Percentiles rank a stretch among this genome's conserved stretches.
phyloP scores from a whole-genome alignment of 2,113 vertebrate genomes.

The Nesoenas mayeri region DNA sequence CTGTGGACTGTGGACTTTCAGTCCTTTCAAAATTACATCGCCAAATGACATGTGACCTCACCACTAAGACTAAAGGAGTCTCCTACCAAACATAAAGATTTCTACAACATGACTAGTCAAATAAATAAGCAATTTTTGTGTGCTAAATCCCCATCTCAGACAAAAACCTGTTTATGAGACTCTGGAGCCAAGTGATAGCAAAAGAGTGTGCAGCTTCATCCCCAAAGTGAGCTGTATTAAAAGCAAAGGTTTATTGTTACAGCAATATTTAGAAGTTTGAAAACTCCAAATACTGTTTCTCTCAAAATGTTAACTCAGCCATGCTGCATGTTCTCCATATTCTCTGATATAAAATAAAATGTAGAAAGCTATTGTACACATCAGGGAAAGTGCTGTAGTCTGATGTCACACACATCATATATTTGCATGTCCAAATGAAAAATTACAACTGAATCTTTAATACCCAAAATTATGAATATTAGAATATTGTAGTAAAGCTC shows the following conservation, averaged over 20 bases:
- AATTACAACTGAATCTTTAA: not conserved
- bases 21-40: constrained; percentile 32
- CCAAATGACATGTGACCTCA: not conserved
- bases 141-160: not conserved
- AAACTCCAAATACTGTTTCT: not conserved
- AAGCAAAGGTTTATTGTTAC: not conserved
- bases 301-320: not conserved
- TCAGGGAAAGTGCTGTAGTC: not conserved
- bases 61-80: not conserved
- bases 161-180: not conserved
- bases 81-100: constrained; percentile 8
- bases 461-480: not conserved
- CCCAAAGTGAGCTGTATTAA: not conserved
- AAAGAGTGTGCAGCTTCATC: not conserved
- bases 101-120: not conserved
- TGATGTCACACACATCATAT: not conserved
- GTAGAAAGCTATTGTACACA: not conserved
- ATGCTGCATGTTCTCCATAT: not conserved
- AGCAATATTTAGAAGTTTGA: not conserved
- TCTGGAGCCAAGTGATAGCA: not conserved
- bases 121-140: not conserved
- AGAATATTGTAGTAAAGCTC: not conserved
- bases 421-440: not conserved
- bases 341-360: not conserved
- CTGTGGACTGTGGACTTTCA: not conserved